phyloP scores from a whole-genome alignment of 2,888 invertebrate genomes.

The Nasonovia ribisnigri region DNA sequence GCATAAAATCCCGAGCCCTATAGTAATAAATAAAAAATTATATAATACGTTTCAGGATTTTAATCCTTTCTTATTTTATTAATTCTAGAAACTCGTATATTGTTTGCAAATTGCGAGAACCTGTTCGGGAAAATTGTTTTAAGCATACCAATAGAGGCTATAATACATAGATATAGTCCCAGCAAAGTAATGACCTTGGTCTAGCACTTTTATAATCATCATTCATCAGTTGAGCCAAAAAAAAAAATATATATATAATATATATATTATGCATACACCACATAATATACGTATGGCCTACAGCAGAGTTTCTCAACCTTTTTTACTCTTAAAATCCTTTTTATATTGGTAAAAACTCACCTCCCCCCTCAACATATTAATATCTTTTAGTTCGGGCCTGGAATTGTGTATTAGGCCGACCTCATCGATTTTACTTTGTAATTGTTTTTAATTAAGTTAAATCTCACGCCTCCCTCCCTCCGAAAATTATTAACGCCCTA shows the following conservation, averaged over 20 bases:
- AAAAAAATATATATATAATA: no score
- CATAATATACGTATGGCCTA: background rate
- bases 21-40: background rate
- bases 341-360: background rate
- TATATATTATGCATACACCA: background rate
- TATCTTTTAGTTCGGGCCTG: background rate
- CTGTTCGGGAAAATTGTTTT: slow-evolving; percentile 4
- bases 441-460: background rate
- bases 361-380: background rate
- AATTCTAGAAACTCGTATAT: background rate
- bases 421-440: background rate
- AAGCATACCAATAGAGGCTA: background rate
- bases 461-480: background rate
- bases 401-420: background rate
- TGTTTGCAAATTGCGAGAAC: background rate
- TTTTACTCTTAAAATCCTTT: background rate
- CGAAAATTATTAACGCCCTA: background rate
- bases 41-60: background rate
- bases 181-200: background rate
- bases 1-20: background rate
- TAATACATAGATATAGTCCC: background rate
- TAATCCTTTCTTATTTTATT: background rate
- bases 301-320: background rate
- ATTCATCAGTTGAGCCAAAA: background rate
- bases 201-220: background rate